Evolutionary conservation across 2,113 vertebrate species (phyloP), one percentile per base, ranked within the genome.

Genomic region (Grus americana): DNA sequence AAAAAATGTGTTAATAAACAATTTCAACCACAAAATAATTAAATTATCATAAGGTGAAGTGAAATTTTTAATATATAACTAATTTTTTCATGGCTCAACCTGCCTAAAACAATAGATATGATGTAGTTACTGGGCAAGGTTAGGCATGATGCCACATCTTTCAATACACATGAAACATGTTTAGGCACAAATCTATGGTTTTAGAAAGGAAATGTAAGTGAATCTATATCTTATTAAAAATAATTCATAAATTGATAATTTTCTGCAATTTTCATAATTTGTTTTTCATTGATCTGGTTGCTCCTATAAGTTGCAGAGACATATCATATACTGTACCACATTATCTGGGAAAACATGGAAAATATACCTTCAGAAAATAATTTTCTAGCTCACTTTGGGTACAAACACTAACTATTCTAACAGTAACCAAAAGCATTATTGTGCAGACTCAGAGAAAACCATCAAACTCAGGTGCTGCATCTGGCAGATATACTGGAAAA

Each of bases 251-350:
- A 58, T 57, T 32, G 7, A 10, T 6, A 54, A 10, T 44, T 66
- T 57, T n/a, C 13, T 12, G 12, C 20, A 11, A 15, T 44, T 79
- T 68, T 70, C 4, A 13, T 47, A 2, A 50, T 71, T 47, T 82
- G 9, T 57, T 70, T 70, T 82, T 47, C 15, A 67, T 49, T 3
- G 2, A 24, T 42, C 47, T 67, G n/a, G 6, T 54, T 55, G 2
- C 23, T 82, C 21, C 9, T 46, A 0, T 59, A 86, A 63, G 5
- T 54, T 86, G 68, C 10, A 22, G 30, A 74, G 29, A 62, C 7
- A 70, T 15, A 36, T 2, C 2, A 17, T 10, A 49, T 4, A 22
- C 5, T 44, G 2, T 9, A 38, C 5, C 3, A 14, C 11, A 58
- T 49, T 70, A 81, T 58, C 46, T 44, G 7, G 5, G 32, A 42